Percentiles rank a stretch among this genome's conserved stretches.
Evolutionary conservation across 2,888 invertebrate genomes (phyloP).

Genomic region (Habrosyne pyritoides): DNA sequence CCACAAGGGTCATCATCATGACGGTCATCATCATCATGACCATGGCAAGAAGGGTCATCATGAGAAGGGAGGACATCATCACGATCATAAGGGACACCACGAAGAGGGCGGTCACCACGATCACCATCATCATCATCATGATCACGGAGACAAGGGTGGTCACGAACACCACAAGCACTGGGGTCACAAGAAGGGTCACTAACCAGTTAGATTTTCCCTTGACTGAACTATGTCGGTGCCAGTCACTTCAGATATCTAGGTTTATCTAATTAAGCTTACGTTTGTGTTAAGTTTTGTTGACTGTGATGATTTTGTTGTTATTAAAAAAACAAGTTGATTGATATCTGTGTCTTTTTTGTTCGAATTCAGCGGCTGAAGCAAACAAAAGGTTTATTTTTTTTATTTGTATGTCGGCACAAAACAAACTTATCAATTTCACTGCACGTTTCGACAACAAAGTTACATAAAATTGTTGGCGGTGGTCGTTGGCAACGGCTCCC

Average conservation of each 20-base stretch:
- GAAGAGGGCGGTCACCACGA: constrained; percentile 90
- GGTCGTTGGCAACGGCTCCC: constrained; percentile 73
- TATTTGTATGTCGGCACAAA: constrained; percentile 41
- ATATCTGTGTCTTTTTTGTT: constrained; percentile 3
- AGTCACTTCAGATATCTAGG: constrained; percentile 59
- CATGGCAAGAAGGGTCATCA: constrained; percentile 92
- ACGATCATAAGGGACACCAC: constrained; percentile 91
- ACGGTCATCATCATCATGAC: constrained; percentile 90
- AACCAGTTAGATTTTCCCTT: constrained; percentile 36
- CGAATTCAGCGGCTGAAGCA: constrained; percentile 11
- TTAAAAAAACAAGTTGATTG: constrained; percentile 37
- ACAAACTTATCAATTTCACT: constrained; percentile 68
- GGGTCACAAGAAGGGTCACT: constrained; percentile 86
- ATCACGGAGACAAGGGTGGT: constrained; percentile 91
- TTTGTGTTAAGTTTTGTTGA: constrained; percentile 61
- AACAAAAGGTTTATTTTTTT: constrained; percentile 19
- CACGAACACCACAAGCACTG: constrained; percentile 92
- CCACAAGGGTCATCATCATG: constrained; percentile 91
- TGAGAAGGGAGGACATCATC: constrained; percentile 91
- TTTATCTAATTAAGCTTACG: constrained; percentile 60
- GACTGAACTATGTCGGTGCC: constrained; percentile 42
- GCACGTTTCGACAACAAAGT: constrained; percentile 79
- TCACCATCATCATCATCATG: constrained; percentile 89
- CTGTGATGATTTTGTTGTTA: constrained; percentile 68
- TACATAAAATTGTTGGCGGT: constrained; percentile 75